phyloP scores from a whole-genome alignment of 2,888 invertebrate species.

The Parthenolecanium corni region DNA sequence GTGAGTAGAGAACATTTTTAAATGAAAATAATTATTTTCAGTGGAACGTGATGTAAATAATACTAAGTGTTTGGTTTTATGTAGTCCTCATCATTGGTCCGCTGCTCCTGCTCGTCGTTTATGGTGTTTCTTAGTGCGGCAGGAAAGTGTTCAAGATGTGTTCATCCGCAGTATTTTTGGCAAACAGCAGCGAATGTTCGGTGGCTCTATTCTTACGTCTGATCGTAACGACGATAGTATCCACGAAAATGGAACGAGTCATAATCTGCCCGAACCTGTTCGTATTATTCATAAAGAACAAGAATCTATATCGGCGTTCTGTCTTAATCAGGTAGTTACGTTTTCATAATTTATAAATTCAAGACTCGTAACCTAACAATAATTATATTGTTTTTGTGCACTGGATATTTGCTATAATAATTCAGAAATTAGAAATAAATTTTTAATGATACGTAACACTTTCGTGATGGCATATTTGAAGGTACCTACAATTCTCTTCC shows the following conservation, averaged over 20 bases:
- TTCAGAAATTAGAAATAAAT: too few species aligned
- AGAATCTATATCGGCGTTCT: slow-evolving; percentile 94
- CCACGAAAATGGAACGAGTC: slow-evolving; percentile 25
- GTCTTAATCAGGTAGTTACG: slow-evolving; percentile 69
- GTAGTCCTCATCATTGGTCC: slow-evolving; percentile 51
- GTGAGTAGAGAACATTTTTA: slow-evolving; percentile 39
- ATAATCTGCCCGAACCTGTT: slow-evolving; percentile 60
- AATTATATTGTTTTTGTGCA: too few species aligned
- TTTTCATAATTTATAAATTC: too few species aligned
- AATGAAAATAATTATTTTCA: neutral
- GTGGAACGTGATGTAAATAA: neutral
- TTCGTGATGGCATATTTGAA: too few species aligned
- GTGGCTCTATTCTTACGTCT: slow-evolving; percentile 27
- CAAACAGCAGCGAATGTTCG: slow-evolving; percentile 41
- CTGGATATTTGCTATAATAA: too few species aligned
- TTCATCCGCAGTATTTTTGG: slow-evolving; percentile 94
- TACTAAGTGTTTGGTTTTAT: neutral
- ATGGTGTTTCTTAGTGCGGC: slow-evolving; percentile 86
- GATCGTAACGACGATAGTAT: slow-evolving; percentile 31
- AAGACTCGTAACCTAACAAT: too few species aligned
- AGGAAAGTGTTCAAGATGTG: slow-evolving; percentile 83
- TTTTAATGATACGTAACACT: too few species aligned
- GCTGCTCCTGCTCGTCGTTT: slow-evolving; percentile 68
- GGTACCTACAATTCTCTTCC: too few species aligned
- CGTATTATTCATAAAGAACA: slow-evolving; percentile 97